Percentiles rank a stretch among this genome's conserved stretches.
Conservation (phyloP, 92 coral and sea anemone genomes). For the Micromussa lordhowensis region DNA sequence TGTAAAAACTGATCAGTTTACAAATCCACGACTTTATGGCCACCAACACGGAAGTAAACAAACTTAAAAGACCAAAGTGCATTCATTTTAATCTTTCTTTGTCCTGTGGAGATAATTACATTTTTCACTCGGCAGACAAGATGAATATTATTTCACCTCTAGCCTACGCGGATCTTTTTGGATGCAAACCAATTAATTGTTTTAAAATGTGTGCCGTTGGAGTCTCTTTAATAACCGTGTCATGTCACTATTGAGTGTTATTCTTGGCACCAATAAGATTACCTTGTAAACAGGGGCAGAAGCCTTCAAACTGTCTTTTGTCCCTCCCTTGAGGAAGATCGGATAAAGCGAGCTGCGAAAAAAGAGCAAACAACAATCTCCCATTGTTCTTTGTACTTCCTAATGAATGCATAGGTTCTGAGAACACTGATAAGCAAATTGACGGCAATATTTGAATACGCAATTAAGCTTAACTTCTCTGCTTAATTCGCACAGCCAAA, state of each 20-base stretch:
- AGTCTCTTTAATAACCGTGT: slow-evolving; percentile 3
- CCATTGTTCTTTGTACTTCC: background rate
- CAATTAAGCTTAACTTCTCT: background rate
- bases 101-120: background rate
- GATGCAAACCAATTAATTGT: slow-evolving; percentile 5
- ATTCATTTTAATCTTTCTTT: background rate
- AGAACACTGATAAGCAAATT: slow-evolving; percentile 14
- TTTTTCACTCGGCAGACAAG: background rate
- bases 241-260: background rate
- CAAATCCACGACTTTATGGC: slow-evolving; percentile 3
- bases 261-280: slow-evolving; percentile 3
- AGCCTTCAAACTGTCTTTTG: slow-evolving; percentile 66
- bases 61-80: background rate
- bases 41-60: slow-evolving; percentile 47
- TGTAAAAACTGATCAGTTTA: background rate
- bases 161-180: background rate
- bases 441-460: slow-evolving; percentile 16
- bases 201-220: background rate
- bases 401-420: slow-evolving; percentile 19
- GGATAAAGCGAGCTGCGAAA: slow-evolving; percentile 23
- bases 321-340: slow-evolving; percentile 42
- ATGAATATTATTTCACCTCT: background rate
- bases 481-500: background rate
- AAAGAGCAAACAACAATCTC: background rate
- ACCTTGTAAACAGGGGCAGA: slow-evolving; percentile 69